Evolutionary conservation across 2,797 vertebrate species (phyloP).

Genomic region (Orestias chungarensis): DNA sequence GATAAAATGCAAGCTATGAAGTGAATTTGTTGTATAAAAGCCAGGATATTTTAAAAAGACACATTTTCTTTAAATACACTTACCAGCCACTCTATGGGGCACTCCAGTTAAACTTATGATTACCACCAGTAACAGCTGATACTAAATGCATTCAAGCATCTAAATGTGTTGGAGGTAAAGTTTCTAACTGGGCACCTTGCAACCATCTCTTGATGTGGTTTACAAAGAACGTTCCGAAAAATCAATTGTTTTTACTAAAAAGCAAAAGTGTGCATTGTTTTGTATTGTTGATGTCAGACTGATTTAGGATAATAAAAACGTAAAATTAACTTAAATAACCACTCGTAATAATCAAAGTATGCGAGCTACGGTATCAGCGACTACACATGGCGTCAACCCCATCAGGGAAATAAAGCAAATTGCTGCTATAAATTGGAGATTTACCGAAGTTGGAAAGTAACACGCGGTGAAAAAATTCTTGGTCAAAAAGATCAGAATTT

Average conservation of each 20-base stretch:
- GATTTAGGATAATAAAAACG: neutral
- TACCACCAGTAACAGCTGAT: neutral
- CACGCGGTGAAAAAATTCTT: neutral
- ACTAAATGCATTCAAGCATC: neutral
- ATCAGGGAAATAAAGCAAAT: neutral
- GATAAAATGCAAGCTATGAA: neutral
- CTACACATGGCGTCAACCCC: neutral
- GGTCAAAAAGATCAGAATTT: neutral
- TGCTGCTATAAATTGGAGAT: neutral
- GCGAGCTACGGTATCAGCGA: neutral
- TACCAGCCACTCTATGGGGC: too few relatives aligned
- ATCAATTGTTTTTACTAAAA: neutral
- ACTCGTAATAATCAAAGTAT: too few relatives aligned
- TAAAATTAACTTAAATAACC: neutral
- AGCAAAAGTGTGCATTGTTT: neutral
- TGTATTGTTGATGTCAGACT: neutral
- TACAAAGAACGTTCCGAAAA: neutral
- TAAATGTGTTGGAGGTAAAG: neutral
- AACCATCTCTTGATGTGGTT: neutral
- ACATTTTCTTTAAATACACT: too few relatives aligned
- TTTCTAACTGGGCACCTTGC: neutral
- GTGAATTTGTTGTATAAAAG: neutral
- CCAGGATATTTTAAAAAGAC: too few relatives aligned
- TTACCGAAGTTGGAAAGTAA: neutral
- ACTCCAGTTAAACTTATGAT: neutral